Percentiles rank a stretch among this genome's conserved stretches.
phyloP scores from a whole-genome alignment of 2,797 vertebrate species.

The Trachops cirrhosus region DNA sequence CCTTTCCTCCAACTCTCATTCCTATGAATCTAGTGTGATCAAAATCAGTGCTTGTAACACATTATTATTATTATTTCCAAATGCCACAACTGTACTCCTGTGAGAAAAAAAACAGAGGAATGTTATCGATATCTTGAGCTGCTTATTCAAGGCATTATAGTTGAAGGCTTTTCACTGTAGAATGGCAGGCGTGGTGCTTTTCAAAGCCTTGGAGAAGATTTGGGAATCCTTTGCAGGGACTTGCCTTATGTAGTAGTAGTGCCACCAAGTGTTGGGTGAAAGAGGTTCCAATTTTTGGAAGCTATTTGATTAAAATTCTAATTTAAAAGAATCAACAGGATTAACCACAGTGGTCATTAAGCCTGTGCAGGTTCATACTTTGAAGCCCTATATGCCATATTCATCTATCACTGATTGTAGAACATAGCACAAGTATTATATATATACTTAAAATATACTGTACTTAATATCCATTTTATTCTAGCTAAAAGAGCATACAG shows the following conservation, averaged over 20 bases:
- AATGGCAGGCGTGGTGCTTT: neutral
- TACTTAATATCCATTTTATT: neutral
- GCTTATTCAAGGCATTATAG: neutral
- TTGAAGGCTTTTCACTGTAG: neutral
- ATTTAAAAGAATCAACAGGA: neutral
- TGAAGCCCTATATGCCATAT: neutral
- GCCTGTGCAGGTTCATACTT: neutral
- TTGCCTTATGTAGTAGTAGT: conserved; percentile 60
- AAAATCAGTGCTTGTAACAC: neutral
- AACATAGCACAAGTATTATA: neutral
- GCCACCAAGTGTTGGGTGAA: conserved; percentile 55
- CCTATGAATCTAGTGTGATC: neutral
- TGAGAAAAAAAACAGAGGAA: neutral
- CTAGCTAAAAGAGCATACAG: neutral
- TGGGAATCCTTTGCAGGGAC: neutral
- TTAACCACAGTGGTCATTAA: neutral
- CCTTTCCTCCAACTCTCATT: neutral
- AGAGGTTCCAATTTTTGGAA: neutral
- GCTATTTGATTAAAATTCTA: neutral
- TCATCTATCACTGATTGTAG: neutral
- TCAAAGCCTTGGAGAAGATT: neutral
- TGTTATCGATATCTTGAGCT: neutral
- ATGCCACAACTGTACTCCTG: fast-evolving
- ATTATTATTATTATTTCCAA: neutral
- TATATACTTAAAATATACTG: neutral